phyloP scores from a whole-genome alignment of 2,113 vertebrate species.

The Gila orcuttii region DNA sequence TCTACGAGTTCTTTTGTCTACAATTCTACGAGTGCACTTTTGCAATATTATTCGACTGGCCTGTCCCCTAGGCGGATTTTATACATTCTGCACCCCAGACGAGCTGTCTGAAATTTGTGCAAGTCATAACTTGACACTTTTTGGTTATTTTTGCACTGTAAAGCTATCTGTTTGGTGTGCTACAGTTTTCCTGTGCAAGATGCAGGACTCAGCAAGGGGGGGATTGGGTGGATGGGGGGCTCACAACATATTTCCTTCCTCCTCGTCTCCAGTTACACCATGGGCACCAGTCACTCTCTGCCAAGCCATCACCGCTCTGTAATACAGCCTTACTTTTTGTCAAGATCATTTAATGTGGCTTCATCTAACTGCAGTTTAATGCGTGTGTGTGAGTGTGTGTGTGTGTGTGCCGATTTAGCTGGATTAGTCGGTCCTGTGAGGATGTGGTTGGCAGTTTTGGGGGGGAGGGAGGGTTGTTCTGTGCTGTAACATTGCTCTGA shows the following conservation, averaged over 20 bases:
- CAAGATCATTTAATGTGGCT: constrained; percentile 55
- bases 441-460: constrained; percentile 50
- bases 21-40: background rate
- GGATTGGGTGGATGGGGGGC: background rate
- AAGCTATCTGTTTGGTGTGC: constrained; percentile 54
- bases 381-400: constrained; percentile 37
- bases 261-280: constrained; percentile 50
- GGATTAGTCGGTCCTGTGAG: constrained; percentile 58
- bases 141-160: constrained; percentile 57
- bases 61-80: constrained; percentile 25
- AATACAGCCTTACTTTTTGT: constrained; percentile 51
- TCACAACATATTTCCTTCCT: constrained; percentile 59
- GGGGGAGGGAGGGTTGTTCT: constrained; percentile 25
- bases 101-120: constrained; percentile 40
- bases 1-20: background rate
- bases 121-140: constrained; percentile 50
- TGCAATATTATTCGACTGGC: constrained; percentile 38
- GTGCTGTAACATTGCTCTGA: constrained; percentile 71
- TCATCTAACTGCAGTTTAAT: constrained; percentile 57
- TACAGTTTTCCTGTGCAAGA: constrained; percentile 53
- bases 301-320: constrained; percentile 54
- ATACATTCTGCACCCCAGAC: constrained; percentile 5
- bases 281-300: constrained; percentile 44
- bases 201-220: constrained; percentile 22
- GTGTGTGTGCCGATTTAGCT: constrained; percentile 53